Evolutionary conservation across 2,797 vertebrate species (phyloP), one percentile per base, ranked within the genome.

Genomic region (Etheostoma nigrum): DNA sequence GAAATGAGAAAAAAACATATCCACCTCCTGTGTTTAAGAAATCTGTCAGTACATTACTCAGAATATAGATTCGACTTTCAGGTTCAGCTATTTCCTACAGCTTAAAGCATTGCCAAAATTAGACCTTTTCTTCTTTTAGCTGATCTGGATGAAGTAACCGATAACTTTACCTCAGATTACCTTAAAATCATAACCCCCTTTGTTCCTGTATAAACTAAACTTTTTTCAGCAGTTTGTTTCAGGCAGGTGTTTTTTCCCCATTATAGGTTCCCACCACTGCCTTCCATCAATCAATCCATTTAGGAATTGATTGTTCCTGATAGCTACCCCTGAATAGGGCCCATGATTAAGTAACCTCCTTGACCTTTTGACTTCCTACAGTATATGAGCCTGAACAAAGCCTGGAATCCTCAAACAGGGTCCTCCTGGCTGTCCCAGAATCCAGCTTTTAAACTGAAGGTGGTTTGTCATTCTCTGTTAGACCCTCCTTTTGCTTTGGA

Each of bases 21-120:
- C 18, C 19, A 51, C 10, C 33, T 42, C 36, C 36, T 11, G 23
- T 0, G 10, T 66, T 48, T 16, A 60, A 47, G 25, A 67, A 66
- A 67, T 45, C 53, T 63, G 52, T 13, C 57, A 65, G 60, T 48
- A 53, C 51, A 52, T 57, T 72, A 72, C 21, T 72, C 51, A 51
- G 14, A 54, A 8, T 53, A 27, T 53, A 54, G 52, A 64, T 74
- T 59, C 57, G 51, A 66, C 21, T 66, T 76, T 57, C 7, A 53
- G 52, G 25, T 63, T 70, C 66, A 71, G 11, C 58, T 72, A 57
- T 65, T 81, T 75, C 49, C 59, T 42, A 21, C 61, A 62, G 49
- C 65, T 66, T 73, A 36, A 74, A 74, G 21, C 48, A 55, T 0
- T 61, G 49, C 49, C 64, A 72, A 58, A 72, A 66, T 69, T 52